Conservation (phyloP, 2,888 invertebrate species). For the Epiblema foenella region DNA sequence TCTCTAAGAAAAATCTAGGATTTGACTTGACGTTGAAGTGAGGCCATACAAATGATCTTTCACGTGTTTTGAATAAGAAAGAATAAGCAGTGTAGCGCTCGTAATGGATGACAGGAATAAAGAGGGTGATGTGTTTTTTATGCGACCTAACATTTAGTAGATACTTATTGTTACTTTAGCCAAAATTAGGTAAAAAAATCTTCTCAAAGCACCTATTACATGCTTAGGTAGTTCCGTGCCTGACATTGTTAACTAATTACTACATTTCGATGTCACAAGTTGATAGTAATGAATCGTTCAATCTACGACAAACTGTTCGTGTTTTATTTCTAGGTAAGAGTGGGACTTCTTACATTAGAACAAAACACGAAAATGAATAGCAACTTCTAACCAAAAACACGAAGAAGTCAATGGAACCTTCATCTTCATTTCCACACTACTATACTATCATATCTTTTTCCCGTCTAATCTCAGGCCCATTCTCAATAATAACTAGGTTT, state of each 20-base stretch:
- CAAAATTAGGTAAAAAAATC: too few species aligned
- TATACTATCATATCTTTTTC: not conserved
- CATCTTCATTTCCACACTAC: not conserved
- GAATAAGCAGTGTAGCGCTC: not conserved
- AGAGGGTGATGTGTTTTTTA: not conserved
- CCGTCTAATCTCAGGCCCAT: not conserved
- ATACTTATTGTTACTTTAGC: not conserved
- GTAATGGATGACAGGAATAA: slow-evolving; percentile 1
- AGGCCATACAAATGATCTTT: slow-evolving; percentile 34
- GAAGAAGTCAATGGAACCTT: too few species aligned
- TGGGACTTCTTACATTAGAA: too few species aligned
- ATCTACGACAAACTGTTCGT: too few species aligned
- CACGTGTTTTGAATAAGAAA: slow-evolving; percentile 2
- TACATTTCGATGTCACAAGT: too few species aligned
- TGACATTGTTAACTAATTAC: too few species aligned
- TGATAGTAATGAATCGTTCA: too few species aligned
- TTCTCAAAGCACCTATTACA: too few species aligned
- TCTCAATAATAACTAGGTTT: slow-evolving; percentile 20
- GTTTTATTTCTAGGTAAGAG: too few species aligned
- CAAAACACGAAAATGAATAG: too few species aligned
- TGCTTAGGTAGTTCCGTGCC: too few species aligned
- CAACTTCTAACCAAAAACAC: too few species aligned
- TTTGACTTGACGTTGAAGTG: slow-evolving; percentile 55
- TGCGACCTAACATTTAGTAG: not conserved
- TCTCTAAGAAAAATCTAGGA: slow-evolving; percentile 55